Percentiles rank a stretch among this genome's conserved stretches.
phyloP scores from a whole-genome alignment of 2,113 vertebrate species.

The Hirundichthys speculiger region DNA sequence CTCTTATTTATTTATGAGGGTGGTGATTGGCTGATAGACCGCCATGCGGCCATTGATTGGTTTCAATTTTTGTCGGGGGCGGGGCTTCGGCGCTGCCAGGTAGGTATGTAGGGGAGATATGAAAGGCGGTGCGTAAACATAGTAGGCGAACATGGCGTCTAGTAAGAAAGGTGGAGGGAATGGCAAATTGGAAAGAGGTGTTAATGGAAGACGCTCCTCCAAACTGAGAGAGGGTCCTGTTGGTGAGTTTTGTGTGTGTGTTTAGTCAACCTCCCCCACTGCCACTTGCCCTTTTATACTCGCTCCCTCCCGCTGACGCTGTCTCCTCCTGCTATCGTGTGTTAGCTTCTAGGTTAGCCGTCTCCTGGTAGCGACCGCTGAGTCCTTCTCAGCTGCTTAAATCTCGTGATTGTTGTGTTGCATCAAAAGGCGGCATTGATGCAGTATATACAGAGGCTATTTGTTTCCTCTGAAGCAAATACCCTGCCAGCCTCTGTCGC shows the following conservation, averaged over 20 bases:
- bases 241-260: slow-evolving; percentile 62
- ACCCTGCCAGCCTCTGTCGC: neutral
- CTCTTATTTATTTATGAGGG: accelerated
- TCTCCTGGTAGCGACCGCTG: slow-evolving; percentile 9
- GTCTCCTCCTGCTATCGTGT: slow-evolving; percentile 15
- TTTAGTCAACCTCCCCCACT: neutral
- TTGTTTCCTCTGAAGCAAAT: neutral
- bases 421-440: neutral
- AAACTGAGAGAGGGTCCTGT: slow-evolving; percentile 77
- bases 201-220: slow-evolving; percentile 75
- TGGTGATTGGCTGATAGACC: slow-evolving; percentile 47
- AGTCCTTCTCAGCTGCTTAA: slow-evolving; percentile 5
- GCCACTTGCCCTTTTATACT: neutral
- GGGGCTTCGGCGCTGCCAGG: slow-evolving; percentile 26
- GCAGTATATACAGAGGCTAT: neutral
- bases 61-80: slow-evolving; percentile 24
- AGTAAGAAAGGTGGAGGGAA: slow-evolving; percentile 67
- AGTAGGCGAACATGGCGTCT: slow-evolving; percentile 80
- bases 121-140: slow-evolving; percentile 57
- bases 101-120: slow-evolving; percentile 59
- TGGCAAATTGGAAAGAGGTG: slow-evolving; percentile 65
- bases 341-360: slow-evolving; percentile 45
- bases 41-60: slow-evolving; percentile 41
- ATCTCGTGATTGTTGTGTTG: neutral
- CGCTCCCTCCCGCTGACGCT: neutral